phyloP scores from a whole-genome alignment of 2,113 vertebrate genomes.

The Danionella cerebrum region DNA sequence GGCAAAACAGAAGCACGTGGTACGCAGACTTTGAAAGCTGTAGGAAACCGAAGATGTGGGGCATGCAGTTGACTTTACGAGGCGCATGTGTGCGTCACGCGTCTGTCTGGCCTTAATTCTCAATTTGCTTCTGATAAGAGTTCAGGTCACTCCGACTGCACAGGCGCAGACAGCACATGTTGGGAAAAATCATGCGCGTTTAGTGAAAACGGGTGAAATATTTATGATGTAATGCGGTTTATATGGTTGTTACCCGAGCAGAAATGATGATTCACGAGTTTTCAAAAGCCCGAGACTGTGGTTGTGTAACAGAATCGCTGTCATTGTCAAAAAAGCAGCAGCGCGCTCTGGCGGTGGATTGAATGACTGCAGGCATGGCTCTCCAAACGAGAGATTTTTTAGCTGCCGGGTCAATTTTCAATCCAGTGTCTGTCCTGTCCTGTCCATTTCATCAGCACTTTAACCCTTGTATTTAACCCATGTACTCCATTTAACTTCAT shows the following conservation, averaged over 20 bases:
- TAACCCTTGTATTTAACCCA: no score
- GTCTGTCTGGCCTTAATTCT: slow-evolving; percentile 15
- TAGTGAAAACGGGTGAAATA: no score
- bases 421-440: no score
- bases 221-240: no score
- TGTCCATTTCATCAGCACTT: no score
- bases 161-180: not conserved
- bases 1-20: slow-evolving; percentile 8
- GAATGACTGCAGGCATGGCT: not conserved
- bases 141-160: not conserved
- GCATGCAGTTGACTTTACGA: slow-evolving; percentile 14
- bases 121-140: slow-evolving; percentile 6
- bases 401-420: no score
- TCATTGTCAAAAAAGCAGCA: not conserved
- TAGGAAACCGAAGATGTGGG: slow-evolving; percentile 11
- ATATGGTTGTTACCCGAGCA: not conserved
- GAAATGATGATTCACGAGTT: slow-evolving; percentile 10
- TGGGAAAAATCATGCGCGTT: no score
- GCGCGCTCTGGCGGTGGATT: not conserved
- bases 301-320: not conserved
- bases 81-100: slow-evolving; percentile 11
- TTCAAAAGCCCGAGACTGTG: not conserved
- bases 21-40: not conserved
- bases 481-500: no score
- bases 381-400: no score